Base-by-base conservation (phyloP, 2,888 invertebrate genomes). In the Melanostoma scalare region DNA sequence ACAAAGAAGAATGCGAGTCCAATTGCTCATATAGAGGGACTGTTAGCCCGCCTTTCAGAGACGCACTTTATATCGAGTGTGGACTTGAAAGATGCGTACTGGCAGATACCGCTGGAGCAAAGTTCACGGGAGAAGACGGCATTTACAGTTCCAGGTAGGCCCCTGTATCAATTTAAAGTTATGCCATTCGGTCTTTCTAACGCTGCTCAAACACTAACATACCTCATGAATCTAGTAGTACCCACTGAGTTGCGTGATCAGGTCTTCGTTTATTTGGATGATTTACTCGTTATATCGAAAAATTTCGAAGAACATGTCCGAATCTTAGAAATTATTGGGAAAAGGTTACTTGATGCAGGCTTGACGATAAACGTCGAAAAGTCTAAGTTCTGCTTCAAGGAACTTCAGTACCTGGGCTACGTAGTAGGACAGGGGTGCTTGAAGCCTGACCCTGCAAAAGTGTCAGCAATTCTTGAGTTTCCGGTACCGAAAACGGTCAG, bases 391-490 rank as follows among this genome's bases (percentile, higher is more conserved):
- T 53, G 53, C n/a, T 8, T 53, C 6, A n/a, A 33, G 33, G 53
- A 55, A 36, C 36, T 55, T 3, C 53, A 33, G 4, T 55, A 78
- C 35, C 9, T 85, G 6, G 84, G 84, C 3, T 69, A 74, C 44
- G 8, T 80, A 38, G 53, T 86, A 1, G 85, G 82, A 2, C 46
- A 77, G 0, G 85, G 84, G 1, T 48, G 52, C 0, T 33, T 55
- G 2, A 55, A 55, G 10, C n/a, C 53, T 1, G 36, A 56, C 68
- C 78, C 80, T 0, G 72, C 56, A 6, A 84, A 84, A 74, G 44
- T 84, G 1, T 1, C 67, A 0, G 67, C 42, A 6, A 67, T 67
- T 2, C 3, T 10, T 0, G 44, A 67, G 0, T 67, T 67, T 35
- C 67, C 67, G 0, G 6, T 44, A 0, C 67, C 67, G 1, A 31